Evolutionary conservation across 1,140 invertebrate species (phyloP).

Genomic region (Ceratina japonica): DNA sequence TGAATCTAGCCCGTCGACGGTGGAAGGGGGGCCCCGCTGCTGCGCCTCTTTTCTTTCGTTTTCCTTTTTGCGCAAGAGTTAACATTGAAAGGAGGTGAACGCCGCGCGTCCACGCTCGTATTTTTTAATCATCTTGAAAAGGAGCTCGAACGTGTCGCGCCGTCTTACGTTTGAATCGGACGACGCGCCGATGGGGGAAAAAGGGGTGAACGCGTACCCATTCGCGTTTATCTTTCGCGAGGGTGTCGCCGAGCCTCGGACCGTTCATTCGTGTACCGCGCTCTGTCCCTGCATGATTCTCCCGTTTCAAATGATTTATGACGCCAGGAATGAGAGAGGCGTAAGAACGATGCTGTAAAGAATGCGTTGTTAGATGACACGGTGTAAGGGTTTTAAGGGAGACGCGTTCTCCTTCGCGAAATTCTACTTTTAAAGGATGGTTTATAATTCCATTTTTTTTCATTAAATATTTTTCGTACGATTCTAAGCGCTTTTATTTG

Average conservation of each 20-base stretch:
- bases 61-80: slow-evolving; percentile 6
- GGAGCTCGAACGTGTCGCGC: slow-evolving; percentile 14
- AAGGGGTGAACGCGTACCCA: slow-evolving; percentile 11
- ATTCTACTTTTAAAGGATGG: too few relatives aligned
- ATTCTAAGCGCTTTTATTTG: too few relatives aligned
- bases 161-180: slow-evolving; percentile 32
- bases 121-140: slow-evolving; percentile 57
- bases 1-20: slow-evolving; percentile 1
- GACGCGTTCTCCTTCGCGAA: too few relatives aligned
- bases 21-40: not conserved
- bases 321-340: too few relatives aligned
- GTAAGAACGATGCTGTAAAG: too few relatives aligned
- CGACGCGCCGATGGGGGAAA: not conserved
- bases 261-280: too few relatives aligned
- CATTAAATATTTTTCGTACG: too few relatives aligned
- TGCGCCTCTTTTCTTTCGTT: not conserved
- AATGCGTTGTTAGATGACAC: too few relatives aligned
- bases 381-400: too few relatives aligned
- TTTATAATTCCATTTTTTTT: too few relatives aligned
- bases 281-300: too few relatives aligned
- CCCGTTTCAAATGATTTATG: too few relatives aligned
- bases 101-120: slow-evolving; percentile 9
- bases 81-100: slow-evolving; percentile 1
- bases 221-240: slow-evolving; percentile 22
- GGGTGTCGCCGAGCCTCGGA: not conserved